Evolutionary conservation across 2,797 vertebrate genomes (phyloP).

Genomic region (Jordanella pulchra): DNA sequence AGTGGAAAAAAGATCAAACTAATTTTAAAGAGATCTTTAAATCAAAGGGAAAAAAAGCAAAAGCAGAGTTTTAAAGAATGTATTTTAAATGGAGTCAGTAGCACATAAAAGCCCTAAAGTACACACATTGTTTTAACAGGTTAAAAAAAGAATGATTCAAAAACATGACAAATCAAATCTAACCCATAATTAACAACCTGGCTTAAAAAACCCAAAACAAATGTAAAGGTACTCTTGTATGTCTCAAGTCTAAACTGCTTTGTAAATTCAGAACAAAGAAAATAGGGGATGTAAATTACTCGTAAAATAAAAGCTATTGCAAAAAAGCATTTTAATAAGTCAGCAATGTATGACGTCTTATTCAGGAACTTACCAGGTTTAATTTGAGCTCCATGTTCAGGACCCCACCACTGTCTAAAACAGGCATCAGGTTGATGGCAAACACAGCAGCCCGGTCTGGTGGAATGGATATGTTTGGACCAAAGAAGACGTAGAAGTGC

Average conservation of each 20-base stretch:
- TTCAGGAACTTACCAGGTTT: slow-evolving; percentile 84
- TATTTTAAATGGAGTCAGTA: too few species aligned
- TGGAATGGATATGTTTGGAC: slow-evolving; percentile 92
- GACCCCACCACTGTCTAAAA: slow-evolving; percentile 94
- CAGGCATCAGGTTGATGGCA: slow-evolving; percentile 92
- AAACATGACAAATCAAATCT: too few species aligned
- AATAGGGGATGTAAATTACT: neutral
- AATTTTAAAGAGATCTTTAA: too few species aligned
- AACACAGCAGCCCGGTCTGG: slow-evolving; percentile 92
- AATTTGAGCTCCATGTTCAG: slow-evolving; percentile 97
- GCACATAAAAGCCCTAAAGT: too few species aligned
- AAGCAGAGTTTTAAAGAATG: too few species aligned
- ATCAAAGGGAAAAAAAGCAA: too few species aligned
- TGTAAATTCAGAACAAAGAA: too few species aligned
- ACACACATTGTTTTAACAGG: too few species aligned
- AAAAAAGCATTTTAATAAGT: neutral
- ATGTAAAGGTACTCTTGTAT: neutral
- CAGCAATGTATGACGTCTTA: neutral
- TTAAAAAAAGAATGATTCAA: too few species aligned
- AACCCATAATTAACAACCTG: too few species aligned
- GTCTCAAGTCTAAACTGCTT: neutral
- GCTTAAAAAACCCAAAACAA: neutral
- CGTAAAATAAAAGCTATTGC: neutral
- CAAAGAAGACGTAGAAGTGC: slow-evolving; percentile 99
- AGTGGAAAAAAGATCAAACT: too few species aligned